A percentile compares a stretch with the other conserved stretches of the same genome.
Conservation (phyloP, 2,888 invertebrate genomes). For the Ophioninae sp. region DNA sequence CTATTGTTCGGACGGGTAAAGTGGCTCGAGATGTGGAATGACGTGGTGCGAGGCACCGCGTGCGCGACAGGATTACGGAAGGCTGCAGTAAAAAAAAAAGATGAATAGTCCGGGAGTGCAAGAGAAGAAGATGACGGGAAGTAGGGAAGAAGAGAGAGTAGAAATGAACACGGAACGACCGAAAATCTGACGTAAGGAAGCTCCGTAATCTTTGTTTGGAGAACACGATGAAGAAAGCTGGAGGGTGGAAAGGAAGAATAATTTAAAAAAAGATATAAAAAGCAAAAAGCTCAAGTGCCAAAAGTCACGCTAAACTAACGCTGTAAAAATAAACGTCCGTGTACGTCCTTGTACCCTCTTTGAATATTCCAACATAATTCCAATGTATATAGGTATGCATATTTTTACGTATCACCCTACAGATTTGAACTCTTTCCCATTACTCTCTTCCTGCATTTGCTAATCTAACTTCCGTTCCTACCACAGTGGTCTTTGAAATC, state of each 20-base stretch:
- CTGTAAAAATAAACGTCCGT: background rate
- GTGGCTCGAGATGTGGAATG: slow-evolving; percentile 36
- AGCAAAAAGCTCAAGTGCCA: slow-evolving; percentile 9
- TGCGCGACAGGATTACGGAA: slow-evolving; percentile 39
- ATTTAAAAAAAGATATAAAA: background rate
- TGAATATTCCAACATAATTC: background rate
- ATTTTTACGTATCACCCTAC: no score
- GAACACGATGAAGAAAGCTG: slow-evolving; percentile 24
- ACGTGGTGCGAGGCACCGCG: slow-evolving; percentile 24
- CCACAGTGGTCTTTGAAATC: no score
- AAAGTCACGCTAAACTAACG: background rate
- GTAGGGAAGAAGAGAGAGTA: background rate
- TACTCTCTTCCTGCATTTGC: no score
- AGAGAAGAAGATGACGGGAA: background rate
- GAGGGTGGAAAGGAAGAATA: background rate
- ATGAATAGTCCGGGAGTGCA: slow-evolving; percentile 1
- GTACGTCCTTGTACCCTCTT: background rate
- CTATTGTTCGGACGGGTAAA: slow-evolving; percentile 55
- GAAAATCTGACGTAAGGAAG: slow-evolving; percentile 38
- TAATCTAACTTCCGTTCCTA: no score
- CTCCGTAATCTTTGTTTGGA: slow-evolving; percentile 29
- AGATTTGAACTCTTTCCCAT: no score
- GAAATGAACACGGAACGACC: slow-evolving; percentile 15
- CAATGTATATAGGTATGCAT: no score
- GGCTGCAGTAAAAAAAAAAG: slow-evolving; percentile 14